Evolutionary conservation across 2,113 vertebrate genomes (phyloP).

Genomic region (Colistium nudipinnis): DNA sequence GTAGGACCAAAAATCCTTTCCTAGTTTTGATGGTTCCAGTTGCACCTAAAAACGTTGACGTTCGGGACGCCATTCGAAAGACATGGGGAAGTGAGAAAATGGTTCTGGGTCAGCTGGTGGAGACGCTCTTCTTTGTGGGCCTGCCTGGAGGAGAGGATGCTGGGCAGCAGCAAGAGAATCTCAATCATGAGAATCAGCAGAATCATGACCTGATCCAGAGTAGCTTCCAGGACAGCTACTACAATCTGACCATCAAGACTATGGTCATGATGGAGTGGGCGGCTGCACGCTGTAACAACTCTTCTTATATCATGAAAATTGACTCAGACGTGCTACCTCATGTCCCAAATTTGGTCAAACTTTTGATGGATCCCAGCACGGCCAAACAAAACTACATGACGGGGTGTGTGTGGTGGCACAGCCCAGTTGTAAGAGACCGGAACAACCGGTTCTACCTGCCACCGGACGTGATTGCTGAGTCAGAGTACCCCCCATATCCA

Average conservation of each 20-base stretch:
- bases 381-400: conserved; percentile 87
- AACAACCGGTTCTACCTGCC: conserved; percentile 91
- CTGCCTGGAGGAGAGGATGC: conserved; percentile 10
- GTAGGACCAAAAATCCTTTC: conserved; percentile 60
- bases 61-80: conserved; percentile 70
- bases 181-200: conserved; percentile 67
- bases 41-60: conserved; percentile 4
- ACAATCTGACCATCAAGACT: conserved; percentile 83
- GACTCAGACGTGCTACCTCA: conserved; percentile 91
- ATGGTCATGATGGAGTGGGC: conserved; percentile 85
- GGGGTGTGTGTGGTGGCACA: conserved; percentile 90
- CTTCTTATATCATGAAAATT: conserved; percentile 86
- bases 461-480: conserved; percentile 82
- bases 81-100: conserved; percentile 76
- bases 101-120: conserved; percentile 59
- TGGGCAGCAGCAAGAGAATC: conserved; percentile 1
- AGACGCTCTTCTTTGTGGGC: conserved; percentile 77
- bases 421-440: conserved; percentile 86
- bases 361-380: conserved; percentile 83
- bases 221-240: conserved; percentile 76
- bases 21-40: conserved; percentile 77
- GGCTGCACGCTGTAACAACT: conserved; percentile 60
- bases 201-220: conserved; percentile 83
- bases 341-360: conserved; percentile 86
- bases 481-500: conserved; percentile 91